These are phyloP conservation scores for Tokudaia muenninki DNA, from an alignment of 2,797 vertebrate genomes.

Conservation along the genomic window DNA sequence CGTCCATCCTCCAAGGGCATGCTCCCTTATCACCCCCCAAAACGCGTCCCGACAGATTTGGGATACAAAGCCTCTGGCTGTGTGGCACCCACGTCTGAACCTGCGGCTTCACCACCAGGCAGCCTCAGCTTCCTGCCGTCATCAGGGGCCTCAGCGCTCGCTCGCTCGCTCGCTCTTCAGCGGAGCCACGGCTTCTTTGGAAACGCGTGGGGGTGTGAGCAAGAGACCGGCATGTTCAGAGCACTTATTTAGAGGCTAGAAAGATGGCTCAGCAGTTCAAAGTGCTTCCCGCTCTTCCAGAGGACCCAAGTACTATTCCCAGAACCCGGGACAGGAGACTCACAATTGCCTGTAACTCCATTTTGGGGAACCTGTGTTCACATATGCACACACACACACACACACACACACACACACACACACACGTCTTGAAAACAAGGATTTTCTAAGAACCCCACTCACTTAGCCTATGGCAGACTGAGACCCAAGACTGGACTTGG, in stretches of 20 bases:
- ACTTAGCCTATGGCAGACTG: slow-evolving; percentile 1
- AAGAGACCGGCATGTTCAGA: slow-evolving; percentile 73
- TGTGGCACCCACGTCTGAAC: neutral
- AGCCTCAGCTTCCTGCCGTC: neutral
- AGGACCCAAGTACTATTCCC: neutral
- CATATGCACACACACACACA: neutral
- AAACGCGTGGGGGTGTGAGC: slow-evolving; percentile 51
- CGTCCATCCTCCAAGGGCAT: rapidly evolving
- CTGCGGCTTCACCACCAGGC: neutral
- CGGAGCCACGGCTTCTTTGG: slow-evolving; percentile 13
- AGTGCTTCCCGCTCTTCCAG: neutral
- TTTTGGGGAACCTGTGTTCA: neutral
- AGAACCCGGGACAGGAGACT: neutral
- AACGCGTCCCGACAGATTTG: neutral
- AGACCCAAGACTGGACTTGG: neutral
- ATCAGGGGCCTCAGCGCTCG: neutral
- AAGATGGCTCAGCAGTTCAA: neutral
- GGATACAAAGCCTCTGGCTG: neutral
- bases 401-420: neutral
- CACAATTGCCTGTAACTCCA: neutral
- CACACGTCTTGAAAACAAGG: neutral
- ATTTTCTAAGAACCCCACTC: neutral
- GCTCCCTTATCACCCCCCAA: neutral
- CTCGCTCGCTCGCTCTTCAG: neutral
- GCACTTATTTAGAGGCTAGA: neutral